Percentiles rank a stretch among this genome's conserved stretches.
These are phyloP conservation scores for Montifringilla adamsi DNA, from an alignment of 2,113 vertebrate species.

Conservation along the genomic window DNA sequence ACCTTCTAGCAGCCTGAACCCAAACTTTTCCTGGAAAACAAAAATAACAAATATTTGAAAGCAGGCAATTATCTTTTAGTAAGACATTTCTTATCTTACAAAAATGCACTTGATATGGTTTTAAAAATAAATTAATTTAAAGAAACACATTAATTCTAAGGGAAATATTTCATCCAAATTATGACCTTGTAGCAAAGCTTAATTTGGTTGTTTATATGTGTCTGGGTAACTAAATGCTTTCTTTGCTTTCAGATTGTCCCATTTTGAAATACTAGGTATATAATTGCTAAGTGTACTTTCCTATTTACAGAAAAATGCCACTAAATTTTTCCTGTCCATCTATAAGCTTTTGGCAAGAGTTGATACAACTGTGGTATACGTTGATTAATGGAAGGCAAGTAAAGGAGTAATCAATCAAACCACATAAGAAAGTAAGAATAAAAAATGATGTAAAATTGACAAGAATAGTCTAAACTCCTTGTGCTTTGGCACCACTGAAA, in stretches of 20 bases:
- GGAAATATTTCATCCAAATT: background rate
- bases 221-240: background rate
- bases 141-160: background rate
- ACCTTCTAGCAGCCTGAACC: background rate
- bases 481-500: conserved; percentile 58
- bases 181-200: background rate
- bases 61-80: background rate
- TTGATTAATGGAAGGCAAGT: conserved; percentile 75
- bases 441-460: conserved; percentile 53
- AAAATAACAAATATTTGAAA: background rate
- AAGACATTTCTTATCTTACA: background rate
- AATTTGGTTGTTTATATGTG: background rate
- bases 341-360: conserved; percentile 51
- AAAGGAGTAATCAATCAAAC: conserved; percentile 73
- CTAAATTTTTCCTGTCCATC: conserved; percentile 48
- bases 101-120: background rate
- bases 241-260: conserved; percentile 14
- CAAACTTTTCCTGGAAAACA: background rate
- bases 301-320: conserved; percentile 23
- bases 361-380: conserved; percentile 55
- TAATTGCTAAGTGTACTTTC: background rate
- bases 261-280: conserved; percentile 50
- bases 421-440: conserved; percentile 47
- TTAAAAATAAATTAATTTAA: background rate
- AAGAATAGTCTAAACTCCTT: conserved; percentile 63